phyloP scores from a whole-genome alignment of 2,888 invertebrate genomes.

The Lydus trimaculatus region DNA sequence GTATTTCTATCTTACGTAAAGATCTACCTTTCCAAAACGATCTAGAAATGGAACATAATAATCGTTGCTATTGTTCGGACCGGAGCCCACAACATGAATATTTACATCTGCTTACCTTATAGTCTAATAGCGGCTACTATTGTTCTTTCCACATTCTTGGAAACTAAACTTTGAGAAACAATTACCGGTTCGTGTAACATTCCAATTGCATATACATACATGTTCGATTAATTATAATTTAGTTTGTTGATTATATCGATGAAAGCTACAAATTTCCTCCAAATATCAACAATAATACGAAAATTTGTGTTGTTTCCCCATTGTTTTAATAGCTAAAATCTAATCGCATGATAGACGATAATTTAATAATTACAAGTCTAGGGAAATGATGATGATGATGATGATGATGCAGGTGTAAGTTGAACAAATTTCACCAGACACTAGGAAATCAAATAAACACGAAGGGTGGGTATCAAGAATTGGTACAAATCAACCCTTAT shows the following conservation, averaged over 20 bases:
- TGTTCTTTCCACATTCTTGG: conserved; percentile 46
- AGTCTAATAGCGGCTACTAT: conserved; percentile 42
- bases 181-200: conserved; percentile 36
- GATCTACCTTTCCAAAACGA: conserved; percentile 46
- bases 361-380: conserved; percentile 30
- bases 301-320: conserved; percentile 24
- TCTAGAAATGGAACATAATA: conserved; percentile 45
- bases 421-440: conserved; percentile 18
- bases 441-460: not conserved
- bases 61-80: conserved; percentile 45
- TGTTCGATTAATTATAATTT: not conserved
- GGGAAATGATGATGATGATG: not conserved
- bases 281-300: conserved; percentile 13
- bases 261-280: no score
- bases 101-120: conserved; percentile 48
- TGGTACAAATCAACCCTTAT: not conserved
- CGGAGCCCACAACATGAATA: conserved; percentile 46
- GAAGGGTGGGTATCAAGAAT: not conserved
- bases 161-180: conserved; percentile 43
- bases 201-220: not conserved
- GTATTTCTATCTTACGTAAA: conserved; percentile 36
- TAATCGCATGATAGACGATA: conserved; percentile 29
- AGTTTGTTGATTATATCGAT: no score
- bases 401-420: conserved; percentile 27
- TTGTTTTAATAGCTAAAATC: not conserved